Evolutionary conservation across 2,888 invertebrate species (phyloP).

Genomic region (Siphonodentalium dalli): DNA sequence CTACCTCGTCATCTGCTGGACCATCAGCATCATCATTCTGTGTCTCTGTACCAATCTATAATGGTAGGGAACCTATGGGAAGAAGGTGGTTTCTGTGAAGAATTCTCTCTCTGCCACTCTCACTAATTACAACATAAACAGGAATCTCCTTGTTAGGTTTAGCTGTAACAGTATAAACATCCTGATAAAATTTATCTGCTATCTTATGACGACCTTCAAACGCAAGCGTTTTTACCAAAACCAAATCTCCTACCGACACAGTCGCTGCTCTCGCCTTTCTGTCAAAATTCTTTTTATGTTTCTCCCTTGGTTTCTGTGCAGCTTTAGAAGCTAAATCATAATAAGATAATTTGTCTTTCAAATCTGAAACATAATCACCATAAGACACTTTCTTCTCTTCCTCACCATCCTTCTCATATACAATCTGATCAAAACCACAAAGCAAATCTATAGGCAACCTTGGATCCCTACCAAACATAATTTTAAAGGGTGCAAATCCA

Average conservation of each 20-base stretch:
- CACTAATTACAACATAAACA: not conserved
- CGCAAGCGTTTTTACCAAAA: slow-evolving; percentile 1
- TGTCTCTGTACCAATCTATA: too few relatives aligned
- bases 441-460: slow-evolving; percentile 8
- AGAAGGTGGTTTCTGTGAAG: slow-evolving; percentile 7
- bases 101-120: not conserved
- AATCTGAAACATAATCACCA: not conserved
- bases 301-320: not conserved
- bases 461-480: slow-evolving; percentile 7
- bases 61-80: too few relatives aligned
- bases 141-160: not conserved
- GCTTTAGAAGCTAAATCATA: not conserved
- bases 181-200: slow-evolving; percentile 2
- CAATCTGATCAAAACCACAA: not conserved
- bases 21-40: too few relatives aligned
- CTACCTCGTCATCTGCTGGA: too few relatives aligned
- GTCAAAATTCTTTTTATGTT: slow-evolving; percentile 7
- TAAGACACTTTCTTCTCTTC: not conserved
- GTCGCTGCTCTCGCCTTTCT: not conserved
- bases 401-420: too few relatives aligned
- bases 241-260: not conserved
- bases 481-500: not conserved
- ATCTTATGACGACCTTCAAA: slow-evolving; percentile 1
- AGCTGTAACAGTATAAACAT: slow-evolving; percentile 3
- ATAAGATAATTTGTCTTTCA: not conserved